Conservation (phyloP, 1,140 invertebrate genomes). For the Drosophila tropicalis region DNA sequence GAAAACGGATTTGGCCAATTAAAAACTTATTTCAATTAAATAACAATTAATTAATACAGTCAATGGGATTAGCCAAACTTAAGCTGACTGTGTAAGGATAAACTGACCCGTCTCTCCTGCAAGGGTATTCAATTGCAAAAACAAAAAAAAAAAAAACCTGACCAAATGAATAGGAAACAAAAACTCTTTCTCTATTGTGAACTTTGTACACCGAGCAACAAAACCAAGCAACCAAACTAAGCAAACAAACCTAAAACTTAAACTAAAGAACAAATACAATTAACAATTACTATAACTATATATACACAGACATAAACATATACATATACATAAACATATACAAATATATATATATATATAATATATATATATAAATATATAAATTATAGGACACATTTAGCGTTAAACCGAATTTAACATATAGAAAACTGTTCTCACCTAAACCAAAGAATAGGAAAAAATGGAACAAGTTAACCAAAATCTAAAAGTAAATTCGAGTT, state of each 20-base stretch:
- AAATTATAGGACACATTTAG: conserved; percentile 54
- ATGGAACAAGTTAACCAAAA: conserved; percentile 2
- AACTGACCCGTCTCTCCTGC: conserved; percentile 33
- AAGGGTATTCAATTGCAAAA: conserved; percentile 36
- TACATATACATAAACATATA: conserved; percentile 19
- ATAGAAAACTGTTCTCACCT: conserved; percentile 31
- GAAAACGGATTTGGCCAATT: too few relatives aligned
- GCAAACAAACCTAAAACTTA: conserved; percentile 22
- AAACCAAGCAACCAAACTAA: conserved; percentile 1
- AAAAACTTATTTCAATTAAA: too few relatives aligned
- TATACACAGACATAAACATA: conserved; percentile 12
- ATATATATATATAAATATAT: conserved; percentile 17
- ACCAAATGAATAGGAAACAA: conserved; percentile 10
- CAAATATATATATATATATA: conserved; percentile 18
- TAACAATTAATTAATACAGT: too few relatives aligned
- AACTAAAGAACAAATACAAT: conserved; percentile 28
- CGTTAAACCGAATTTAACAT: conserved; percentile 76
- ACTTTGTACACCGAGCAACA: conserved; percentile 72
- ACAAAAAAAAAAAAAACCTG: not conserved
- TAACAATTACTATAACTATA: conserved; percentile 25
- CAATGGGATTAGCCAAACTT: not conserved
- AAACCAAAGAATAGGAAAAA: not conserved
- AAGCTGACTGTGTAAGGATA: conserved; percentile 16
- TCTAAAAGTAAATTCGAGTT: conserved; percentile 69
- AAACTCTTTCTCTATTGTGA: conserved; percentile 45